Base-by-base conservation (phyloP, 2,797 vertebrate species). In the Sandelia bainsii region DNA sequence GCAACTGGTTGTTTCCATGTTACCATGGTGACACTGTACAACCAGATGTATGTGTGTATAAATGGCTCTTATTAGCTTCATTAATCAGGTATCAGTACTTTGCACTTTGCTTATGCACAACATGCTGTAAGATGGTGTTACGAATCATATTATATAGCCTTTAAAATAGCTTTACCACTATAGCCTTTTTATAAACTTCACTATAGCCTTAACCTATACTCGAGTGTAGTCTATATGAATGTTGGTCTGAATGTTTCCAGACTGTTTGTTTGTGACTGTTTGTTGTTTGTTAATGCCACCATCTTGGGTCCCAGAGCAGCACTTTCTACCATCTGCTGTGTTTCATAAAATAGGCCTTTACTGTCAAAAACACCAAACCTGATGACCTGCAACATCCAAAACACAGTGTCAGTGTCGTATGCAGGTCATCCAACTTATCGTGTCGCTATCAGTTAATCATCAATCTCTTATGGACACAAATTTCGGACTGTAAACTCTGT, bases 41-140 rank as follows among this genome's bases (percentile, higher is more conserved):
- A 14, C 3, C 10, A 59, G 12, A 2, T 62, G 3, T 80, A 40
- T 67, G 67, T 57, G 12, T 46, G 42, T 69, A 8, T 45, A 45
- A 19, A 45, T 49, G 57, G 57, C 42, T 84, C 59, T 67, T 16
- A 62, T 59, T 42, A 72, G 67, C 81, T 78, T 57, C 48, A 68
- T 56, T 63, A 22, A 82, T 77, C 72, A 77, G 56, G 68, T 83
- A 73, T 72, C 40, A 16, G 67, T 64, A 65, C 53, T 78, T 77
- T 79, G 86, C 87, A 87, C 89, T 78, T 89, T 80, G 66, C 67
- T 66, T 50, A 53, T 65, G 19, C 74, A 51, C 61, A 29, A 22
- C 70, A 84, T 81, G 80, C 80, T 88, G 56, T 50, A 79, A 80
- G 68, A 53, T 5, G 20, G 0, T 46, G 45, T 71, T 19, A 69